A percentile compares a stretch with the other conserved stretches of the same genome.
phyloP scores from a whole-genome alignment of 2,797 vertebrate genomes.

The Tiaroga cobitis region DNA sequence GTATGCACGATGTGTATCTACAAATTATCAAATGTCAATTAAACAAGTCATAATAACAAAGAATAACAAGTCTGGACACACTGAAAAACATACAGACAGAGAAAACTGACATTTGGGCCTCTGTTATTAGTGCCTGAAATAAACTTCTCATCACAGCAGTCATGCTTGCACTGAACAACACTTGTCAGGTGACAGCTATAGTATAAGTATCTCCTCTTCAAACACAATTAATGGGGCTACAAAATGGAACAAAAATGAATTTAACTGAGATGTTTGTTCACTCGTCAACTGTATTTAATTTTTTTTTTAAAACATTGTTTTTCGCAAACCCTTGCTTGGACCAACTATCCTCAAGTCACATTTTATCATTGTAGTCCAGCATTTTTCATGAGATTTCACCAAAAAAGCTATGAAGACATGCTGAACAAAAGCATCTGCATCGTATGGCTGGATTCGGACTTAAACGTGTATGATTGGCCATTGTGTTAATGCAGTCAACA shows the following conservation, averaged over 20 bases:
- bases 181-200: conserved; percentile 14
- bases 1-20: background rate
- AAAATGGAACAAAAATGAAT: background rate
- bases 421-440: background rate
- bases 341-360: background rate
- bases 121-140: conserved; percentile 15
- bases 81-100: conserved; percentile 6
- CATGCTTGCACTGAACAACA: background rate
- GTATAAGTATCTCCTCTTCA: background rate
- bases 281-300: background rate
- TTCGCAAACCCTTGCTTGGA: background rate
- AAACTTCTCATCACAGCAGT: background rate
- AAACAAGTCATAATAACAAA: background rate
- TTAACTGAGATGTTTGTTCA: background rate
- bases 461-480: background rate
- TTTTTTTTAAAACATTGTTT: background rate
- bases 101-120: background rate
- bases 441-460: background rate
- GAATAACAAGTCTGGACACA: background rate
- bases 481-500: background rate
- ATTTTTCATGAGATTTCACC: background rate
- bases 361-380: background rate
- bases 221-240: background rate
- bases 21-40: background rate
- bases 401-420: background rate